Conservation (phyloP, 1,140 invertebrate genomes). For the honey bee (Apis mellifera) region DNA sequence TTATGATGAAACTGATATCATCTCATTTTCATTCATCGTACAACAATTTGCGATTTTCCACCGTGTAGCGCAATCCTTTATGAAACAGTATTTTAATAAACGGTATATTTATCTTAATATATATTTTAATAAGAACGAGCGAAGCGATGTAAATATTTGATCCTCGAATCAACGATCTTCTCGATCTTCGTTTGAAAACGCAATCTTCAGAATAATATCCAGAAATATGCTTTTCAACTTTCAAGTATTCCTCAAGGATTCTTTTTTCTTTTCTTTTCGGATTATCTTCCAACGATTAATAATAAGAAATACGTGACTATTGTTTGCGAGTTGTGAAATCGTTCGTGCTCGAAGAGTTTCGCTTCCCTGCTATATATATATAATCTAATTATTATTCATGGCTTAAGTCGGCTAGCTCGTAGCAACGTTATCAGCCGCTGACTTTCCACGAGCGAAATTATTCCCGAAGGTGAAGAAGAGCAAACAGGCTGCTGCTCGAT, state of each 20-base stretch:
- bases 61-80: too few species aligned
- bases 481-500: background rate
- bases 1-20: background rate
- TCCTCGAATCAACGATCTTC: too few species aligned
- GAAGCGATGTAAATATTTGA: too few species aligned
- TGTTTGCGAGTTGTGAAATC: background rate
- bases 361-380: slow-evolving; percentile 1
- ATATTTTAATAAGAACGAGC: too few species aligned
- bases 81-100: too few species aligned
- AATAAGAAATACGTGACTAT: background rate
- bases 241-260: too few species aligned
- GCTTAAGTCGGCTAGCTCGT: background rate
- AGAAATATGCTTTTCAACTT: too few species aligned
- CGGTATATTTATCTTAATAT: too few species aligned
- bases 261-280: too few species aligned
- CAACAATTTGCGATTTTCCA: too few species aligned
- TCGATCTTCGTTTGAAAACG: too few species aligned
- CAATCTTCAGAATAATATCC: too few species aligned
- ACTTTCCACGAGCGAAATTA: slow-evolving; percentile 18
- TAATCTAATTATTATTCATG: slow-evolving; percentile 26
- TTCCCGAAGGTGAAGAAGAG: slow-evolving; percentile 17
- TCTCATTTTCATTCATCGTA: background rate
- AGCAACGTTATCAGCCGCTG: background rate
- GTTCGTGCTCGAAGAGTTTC: background rate
- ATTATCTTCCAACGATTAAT: background rate